Conservation (phyloP, 2,888 invertebrate genomes). For the Tromatobia lineatoria region DNA sequence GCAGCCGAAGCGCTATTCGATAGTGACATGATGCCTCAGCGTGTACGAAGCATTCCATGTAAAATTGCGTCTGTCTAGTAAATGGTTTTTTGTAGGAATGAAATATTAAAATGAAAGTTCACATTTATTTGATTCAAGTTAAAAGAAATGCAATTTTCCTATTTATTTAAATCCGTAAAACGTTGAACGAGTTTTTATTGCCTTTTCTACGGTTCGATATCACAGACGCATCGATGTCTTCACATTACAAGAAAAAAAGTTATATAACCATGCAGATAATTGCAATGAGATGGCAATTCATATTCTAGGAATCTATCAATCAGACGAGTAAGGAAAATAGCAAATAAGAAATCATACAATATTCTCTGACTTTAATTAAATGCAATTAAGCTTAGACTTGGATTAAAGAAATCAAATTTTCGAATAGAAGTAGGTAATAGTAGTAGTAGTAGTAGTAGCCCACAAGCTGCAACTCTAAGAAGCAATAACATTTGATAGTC, state of each 20-base stretch:
- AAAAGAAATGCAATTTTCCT: too few relatives aligned
- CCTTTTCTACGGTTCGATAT: neutral
- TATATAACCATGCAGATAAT: neutral
- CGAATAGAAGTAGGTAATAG: slow-evolving; percentile 37
- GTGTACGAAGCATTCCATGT: too few relatives aligned
- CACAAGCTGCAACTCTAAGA: slow-evolving; percentile 15
- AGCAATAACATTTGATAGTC: slow-evolving; percentile 35
- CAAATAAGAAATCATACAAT: slow-evolving; percentile 41
- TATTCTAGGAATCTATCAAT: slow-evolving; percentile 35
- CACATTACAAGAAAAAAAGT: neutral
- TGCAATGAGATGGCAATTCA: slow-evolving; percentile 26
- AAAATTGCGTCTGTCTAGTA: too few relatives aligned
- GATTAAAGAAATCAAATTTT: slow-evolving; percentile 30
- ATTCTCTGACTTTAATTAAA: slow-evolving; percentile 48
- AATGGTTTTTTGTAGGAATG: too few relatives aligned
- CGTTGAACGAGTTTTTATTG: neutral
- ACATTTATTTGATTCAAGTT: too few relatives aligned
- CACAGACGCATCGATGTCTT: neutral
- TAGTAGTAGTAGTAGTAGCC: too few relatives aligned
- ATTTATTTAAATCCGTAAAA: too few relatives aligned
- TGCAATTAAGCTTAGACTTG: slow-evolving; percentile 26
- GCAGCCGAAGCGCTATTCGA: too few relatives aligned
- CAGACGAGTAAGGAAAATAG: slow-evolving; percentile 13
- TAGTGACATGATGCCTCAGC: too few relatives aligned
- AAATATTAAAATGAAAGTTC: too few relatives aligned